Percentiles rank a stretch among this genome's conserved stretches.
These are phyloP conservation scores for Choristoneura rosaceana DNA, from an alignment of 2,888 invertebrate genomes.

Conservation along the genomic window DNA sequence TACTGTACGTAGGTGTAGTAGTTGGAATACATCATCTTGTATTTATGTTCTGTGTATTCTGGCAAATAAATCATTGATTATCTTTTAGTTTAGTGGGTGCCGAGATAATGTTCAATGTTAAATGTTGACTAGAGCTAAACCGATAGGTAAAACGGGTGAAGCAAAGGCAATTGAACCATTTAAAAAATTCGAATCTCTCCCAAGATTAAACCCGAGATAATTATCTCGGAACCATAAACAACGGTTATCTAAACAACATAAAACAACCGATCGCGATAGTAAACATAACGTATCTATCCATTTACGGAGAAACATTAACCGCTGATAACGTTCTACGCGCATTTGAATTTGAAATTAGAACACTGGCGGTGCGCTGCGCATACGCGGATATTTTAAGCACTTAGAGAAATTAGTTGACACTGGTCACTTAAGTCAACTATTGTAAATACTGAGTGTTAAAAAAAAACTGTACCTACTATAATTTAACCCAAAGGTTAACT, in stretches of 20 bases:
- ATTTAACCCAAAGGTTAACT: no score
- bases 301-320: constrained; percentile 35
- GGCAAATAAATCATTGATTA: no score
- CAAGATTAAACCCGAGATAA: constrained; percentile 21
- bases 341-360: constrained; percentile 49
- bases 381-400: not conserved
- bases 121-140: no score
- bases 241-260: constrained; percentile 30
- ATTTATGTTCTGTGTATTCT: no score
- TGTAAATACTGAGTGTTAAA: no score
- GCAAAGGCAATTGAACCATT: not conserved
- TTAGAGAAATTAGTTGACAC: not conserved
- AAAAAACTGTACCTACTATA: no score
- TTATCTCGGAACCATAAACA: constrained; percentile 26
- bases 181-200: constrained; percentile 3
- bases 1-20: no score
- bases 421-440: not conserved
- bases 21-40: no score
- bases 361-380: not conserved
- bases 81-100: no score
- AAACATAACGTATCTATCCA: constrained; percentile 39
- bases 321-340: constrained; percentile 43
- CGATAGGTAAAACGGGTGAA: no score
- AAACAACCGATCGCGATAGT: constrained; percentile 30
- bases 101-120: no score